phyloP scores from a whole-genome alignment of 2,797 vertebrate species.

The Acrocephalus scirpaceus region DNA sequence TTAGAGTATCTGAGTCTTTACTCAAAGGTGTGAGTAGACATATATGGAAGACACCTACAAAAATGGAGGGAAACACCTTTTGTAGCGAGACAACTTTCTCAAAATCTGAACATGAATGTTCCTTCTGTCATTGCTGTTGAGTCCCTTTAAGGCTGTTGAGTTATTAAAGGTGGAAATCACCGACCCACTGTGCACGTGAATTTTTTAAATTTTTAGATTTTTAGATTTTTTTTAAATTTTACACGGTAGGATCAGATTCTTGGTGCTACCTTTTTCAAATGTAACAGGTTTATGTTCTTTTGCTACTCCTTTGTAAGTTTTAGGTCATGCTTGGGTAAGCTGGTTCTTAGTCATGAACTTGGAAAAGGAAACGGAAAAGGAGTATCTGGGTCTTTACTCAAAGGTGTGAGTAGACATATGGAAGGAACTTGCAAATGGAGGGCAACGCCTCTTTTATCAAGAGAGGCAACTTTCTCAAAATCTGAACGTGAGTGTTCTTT shows the following conservation, averaged over 20 bases:
- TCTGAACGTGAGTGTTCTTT: too few relatives aligned
- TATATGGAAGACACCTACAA: neutral
- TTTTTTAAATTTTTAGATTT: neutral
- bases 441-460: neutral
- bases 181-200: neutral
- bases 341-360: neutral
- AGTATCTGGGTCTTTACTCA: neutral
- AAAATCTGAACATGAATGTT: neutral
- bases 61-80: neutral
- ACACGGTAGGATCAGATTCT: neutral
- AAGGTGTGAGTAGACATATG: neutral
- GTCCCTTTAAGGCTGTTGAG: neutral
- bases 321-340: neutral
- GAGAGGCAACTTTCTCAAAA: neutral
- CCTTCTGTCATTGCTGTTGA: neutral
- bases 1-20: neutral
- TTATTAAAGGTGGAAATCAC: neutral
- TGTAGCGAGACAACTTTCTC: neutral
- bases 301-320: neutral
- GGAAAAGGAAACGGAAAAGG: neutral
- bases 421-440: neutral
- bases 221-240: neutral
- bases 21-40: neutral
- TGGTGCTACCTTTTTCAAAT: neutral
- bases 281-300: neutral